Percentiles rank a stretch among this genome's conserved stretches.
Conservation (phyloP, 2,113 vertebrate genomes). For the Pygoscelis antarcticus region DNA sequence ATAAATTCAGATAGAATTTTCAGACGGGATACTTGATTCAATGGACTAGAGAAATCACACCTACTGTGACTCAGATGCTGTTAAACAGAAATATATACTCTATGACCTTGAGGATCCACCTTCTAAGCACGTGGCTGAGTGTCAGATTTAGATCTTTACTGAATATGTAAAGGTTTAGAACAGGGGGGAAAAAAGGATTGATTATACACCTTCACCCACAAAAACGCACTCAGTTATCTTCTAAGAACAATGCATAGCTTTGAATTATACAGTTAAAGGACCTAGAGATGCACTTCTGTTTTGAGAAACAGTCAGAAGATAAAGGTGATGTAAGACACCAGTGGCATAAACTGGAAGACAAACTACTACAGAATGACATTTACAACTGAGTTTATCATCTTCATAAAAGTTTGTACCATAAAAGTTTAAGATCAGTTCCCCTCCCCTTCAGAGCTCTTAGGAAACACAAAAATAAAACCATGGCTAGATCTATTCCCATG, state of each 20-base stretch:
- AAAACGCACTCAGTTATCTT: not conserved
- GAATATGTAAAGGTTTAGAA: not conserved
- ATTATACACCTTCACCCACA: not conserved
- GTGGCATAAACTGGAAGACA: not conserved
- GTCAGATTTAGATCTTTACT: not conserved
- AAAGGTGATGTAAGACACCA: not conserved
- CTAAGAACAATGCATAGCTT: not conserved
- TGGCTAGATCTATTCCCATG: not conserved
- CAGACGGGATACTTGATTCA: not conserved
- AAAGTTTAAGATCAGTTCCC: not conserved
- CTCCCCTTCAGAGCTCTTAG: not conserved
- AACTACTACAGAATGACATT: not conserved
- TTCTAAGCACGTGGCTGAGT: not conserved
- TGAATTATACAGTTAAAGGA: not conserved
- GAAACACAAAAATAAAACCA: not conserved
- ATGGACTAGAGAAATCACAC: not conserved
- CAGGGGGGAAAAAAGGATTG: not conserved
- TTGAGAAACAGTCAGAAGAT: not conserved
- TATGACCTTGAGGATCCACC: not conserved
- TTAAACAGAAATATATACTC: not conserved
- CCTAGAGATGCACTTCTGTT: rapidly evolving
- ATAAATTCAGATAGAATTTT: not conserved
- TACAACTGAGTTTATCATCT: not conserved
- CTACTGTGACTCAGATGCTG: not conserved
- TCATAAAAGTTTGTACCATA: not conserved